These are phyloP conservation scores for Apolygus lucorum DNA, from an alignment of 1,140 invertebrate genomes.

Conservation along the genomic window DNA sequence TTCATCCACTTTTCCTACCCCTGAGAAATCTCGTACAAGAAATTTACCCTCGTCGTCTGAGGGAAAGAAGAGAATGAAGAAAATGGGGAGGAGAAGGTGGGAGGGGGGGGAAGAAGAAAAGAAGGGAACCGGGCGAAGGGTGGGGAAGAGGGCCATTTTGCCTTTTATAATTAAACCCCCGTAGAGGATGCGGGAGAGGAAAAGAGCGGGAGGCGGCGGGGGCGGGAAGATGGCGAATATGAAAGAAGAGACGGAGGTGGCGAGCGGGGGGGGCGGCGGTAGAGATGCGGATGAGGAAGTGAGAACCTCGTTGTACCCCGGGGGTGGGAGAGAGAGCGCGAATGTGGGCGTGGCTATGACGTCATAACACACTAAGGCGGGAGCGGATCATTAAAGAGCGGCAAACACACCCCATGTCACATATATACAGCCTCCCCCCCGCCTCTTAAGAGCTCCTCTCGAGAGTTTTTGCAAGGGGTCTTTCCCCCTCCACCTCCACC, in stretches of 20 bases:
- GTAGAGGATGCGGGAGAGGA: conserved; percentile 19
- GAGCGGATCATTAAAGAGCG: conserved; percentile 17
- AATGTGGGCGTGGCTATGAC: conserved; percentile 15
- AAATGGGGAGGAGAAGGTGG: conserved; percentile 37
- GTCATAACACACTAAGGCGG: conserved; percentile 18
- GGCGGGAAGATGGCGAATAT: conserved; percentile 26
- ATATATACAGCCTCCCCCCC: conserved; percentile 16
- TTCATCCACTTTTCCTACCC: not conserved
- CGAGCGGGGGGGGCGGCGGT: not conserved
- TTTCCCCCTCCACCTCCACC: not conserved
- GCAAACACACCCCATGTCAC: conserved; percentile 19
- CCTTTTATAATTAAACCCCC: conserved; percentile 32
- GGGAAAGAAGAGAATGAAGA: conserved; percentile 27
- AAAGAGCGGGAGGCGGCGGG: conserved; percentile 35
- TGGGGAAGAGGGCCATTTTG: conserved; percentile 30
- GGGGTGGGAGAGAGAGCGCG: too few relatives aligned
- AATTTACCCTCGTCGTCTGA: not conserved
- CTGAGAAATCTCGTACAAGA: not conserved
- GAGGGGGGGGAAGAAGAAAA: conserved; percentile 28
- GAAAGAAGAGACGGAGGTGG: conserved; percentile 4
- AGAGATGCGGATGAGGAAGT: conserved; percentile 23
- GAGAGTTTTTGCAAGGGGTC: not conserved
- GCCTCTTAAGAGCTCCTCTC: not conserved
- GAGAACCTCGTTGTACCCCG: too few relatives aligned
- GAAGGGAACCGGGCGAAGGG: not conserved